Evolutionary conservation across 2,113 vertebrate genomes (phyloP).

Genomic region (Canis aureus): DNA sequence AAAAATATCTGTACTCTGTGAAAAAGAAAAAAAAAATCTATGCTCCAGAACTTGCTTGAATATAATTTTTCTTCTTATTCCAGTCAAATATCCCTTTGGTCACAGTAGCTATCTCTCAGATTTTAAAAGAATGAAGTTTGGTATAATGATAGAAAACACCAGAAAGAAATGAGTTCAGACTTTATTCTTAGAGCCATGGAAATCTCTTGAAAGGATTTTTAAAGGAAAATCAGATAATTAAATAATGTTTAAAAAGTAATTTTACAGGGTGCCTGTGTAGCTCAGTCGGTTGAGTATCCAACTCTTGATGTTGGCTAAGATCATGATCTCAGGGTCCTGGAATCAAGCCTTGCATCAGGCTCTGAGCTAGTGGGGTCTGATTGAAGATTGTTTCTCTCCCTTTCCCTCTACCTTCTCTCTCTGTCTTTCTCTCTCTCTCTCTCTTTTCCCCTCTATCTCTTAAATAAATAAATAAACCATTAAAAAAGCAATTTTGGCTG

Average conservation of each 20-base stretch:
- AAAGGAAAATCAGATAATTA: background rate
- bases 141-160: background rate
- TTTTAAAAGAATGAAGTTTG: background rate
- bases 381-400: background rate
- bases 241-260: background rate
- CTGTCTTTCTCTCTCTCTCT: background rate
- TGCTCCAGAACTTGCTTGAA: background rate
- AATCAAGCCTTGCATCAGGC: background rate
- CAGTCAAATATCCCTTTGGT: background rate
- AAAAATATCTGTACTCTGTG: background rate
- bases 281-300: background rate
- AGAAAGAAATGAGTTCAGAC: background rate
- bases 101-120: background rate
- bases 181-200: background rate
- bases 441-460: no score
- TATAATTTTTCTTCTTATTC: background rate
- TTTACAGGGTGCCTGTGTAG: background rate
- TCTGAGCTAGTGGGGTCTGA: background rate
- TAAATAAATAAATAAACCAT: background rate
- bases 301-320: background rate
- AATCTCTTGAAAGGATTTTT: background rate
- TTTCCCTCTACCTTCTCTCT: background rate
- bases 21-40: background rate
- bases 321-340: background rate
- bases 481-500: background rate